Percentiles rank a stretch among this genome's conserved stretches.
Conservation (phyloP, 2,888 invertebrate species). For the Falcaria lacertinaria region DNA sequence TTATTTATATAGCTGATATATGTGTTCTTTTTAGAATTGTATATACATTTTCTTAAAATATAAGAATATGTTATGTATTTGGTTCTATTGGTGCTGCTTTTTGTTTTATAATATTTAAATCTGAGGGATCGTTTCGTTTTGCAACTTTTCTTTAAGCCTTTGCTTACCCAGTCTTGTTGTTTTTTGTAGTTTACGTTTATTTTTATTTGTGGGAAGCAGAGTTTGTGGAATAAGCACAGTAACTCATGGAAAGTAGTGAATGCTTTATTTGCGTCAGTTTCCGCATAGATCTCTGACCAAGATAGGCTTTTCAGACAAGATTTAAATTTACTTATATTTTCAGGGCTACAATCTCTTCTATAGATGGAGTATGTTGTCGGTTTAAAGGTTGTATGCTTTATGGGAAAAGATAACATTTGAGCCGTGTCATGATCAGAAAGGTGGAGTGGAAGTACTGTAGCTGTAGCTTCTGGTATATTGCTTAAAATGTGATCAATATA, state of each 20-base stretch:
- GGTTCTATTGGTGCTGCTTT: conserved; percentile 1
- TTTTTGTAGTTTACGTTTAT: conserved; percentile 3
- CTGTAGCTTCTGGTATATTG: conserved; percentile 3
- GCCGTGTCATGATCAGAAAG: conserved; percentile 9
- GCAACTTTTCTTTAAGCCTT: conserved; percentile 5
- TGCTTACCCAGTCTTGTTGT: conserved; percentile 4
- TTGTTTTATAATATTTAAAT: conserved; percentile 5
- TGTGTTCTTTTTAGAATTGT: conserved; percentile 3
- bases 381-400: background rate
- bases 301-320: conserved; percentile 3
- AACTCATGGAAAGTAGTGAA: no score
- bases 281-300: background rate
- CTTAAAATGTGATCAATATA: conserved; percentile 8
- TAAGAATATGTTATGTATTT: conserved; percentile 3
- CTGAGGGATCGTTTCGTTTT: conserved; percentile 5
- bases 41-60: conserved; percentile 7
- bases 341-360: conserved; percentile 3
- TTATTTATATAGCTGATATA: conserved; percentile 4
- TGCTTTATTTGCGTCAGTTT: no score
- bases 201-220: conserved; percentile 3
- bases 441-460: conserved; percentile 1
- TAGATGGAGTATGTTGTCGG: background rate
- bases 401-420: conserved; percentile 5
- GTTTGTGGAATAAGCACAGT: no score
- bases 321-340: conserved; percentile 5